Base-by-base conservation (phyloP, 2,888 invertebrate species). In the Drosophila demipolita region DNA sequence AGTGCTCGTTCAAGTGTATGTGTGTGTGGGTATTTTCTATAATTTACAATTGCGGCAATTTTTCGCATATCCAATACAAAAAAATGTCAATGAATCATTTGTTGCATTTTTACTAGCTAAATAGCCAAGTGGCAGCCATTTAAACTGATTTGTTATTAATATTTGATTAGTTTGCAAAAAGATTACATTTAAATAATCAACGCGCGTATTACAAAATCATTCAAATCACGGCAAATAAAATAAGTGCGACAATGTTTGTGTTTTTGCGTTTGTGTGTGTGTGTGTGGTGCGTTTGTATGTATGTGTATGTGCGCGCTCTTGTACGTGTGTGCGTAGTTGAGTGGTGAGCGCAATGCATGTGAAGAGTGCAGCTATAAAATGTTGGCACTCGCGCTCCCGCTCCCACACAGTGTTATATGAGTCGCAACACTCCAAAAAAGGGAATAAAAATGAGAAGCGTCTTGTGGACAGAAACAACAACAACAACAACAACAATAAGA, bases 401-500 rank as follows among this genome's bases (percentile, higher is more conserved):
- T 89, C 76, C 71, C 76, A 72, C 89, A 73, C 80, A 77, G 84
- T 92, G 92, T 92, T 92, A 92, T 92, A 92, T 91, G 92, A 92
- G 91, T 92, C 92, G 78, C 92, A 92, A 93, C 92, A 92, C 92
- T 78, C 92, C 92, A 93, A 92, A 92, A 92, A 93, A 92, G 92
- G 92, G 92, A 93, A 93, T 92, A 91, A 92, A 92, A 91, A 91
- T 87, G 89, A 84, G 90, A 83, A 89, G 83, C 86, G 73, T 87
- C 87, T 84, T 83, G 55, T 45, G 66, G 71, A 80, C 86, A 83
- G 79, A 1, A 23, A 23, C 23, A 23, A 68, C 75, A 72, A 78
- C 23, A 23, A 23, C 23, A 23, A 68, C 75, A 72, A 78, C 60
- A 75, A 38, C 57, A 57, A 55, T 38, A 57, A 57, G 29, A 74